Percentiles rank a stretch among this genome's conserved stretches.
phyloP scores from a whole-genome alignment of 1,140 invertebrate species.

The Bombus sibiricus region DNA sequence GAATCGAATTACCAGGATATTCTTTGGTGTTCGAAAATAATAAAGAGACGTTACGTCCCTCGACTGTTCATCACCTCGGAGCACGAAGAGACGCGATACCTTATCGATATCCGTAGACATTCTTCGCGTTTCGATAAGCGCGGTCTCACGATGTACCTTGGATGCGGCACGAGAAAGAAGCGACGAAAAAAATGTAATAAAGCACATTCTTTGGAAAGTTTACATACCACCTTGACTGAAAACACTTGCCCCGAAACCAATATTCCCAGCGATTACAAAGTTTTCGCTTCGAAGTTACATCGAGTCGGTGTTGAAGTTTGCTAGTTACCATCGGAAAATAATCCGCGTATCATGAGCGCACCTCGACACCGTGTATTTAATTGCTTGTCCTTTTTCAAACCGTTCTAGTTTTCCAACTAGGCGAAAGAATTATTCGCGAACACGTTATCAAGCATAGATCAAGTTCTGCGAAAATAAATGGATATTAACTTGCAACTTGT shows the following conservation, averaged over 20 bases:
- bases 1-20: not conserved
- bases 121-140: conserved; percentile 3
- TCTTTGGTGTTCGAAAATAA: not conserved
- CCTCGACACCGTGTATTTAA: not conserved
- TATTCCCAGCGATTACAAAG: conserved; percentile 46
- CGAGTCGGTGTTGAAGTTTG: conserved; percentile 14
- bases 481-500: not conserved
- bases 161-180: no score
- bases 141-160: not conserved
- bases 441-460: not conserved
- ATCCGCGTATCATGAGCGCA: not conserved
- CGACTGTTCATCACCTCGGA: not conserved
- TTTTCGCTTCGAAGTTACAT: conserved; percentile 29
- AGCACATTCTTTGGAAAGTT: conserved; percentile 44
- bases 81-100: not conserved
- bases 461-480: not conserved
- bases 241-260: conserved; percentile 43
- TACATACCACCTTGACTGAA: conserved; percentile 22
- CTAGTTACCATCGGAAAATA: conserved; percentile 29
- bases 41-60: not conserved
- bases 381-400: not conserved
- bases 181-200: conserved; percentile 35
- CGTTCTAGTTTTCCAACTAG: not conserved
- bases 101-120: conserved; percentile 9
- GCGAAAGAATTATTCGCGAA: not conserved